Evolutionary conservation across 2,797 vertebrate genomes (phyloP).

Genomic region (Lerista edwardsae): DNA sequence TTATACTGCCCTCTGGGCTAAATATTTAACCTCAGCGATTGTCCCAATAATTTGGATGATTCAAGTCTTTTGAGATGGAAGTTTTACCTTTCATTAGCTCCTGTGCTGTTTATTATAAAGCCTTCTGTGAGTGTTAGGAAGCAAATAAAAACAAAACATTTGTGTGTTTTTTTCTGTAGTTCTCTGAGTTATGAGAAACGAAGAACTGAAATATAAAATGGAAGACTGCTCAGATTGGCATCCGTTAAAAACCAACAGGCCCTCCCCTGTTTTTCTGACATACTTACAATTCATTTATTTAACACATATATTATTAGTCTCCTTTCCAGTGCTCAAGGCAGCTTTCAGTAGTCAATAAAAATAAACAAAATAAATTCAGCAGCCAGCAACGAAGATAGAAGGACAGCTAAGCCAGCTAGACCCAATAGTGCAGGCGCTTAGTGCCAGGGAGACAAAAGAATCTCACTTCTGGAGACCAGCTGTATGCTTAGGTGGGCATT

Average conservation of each 20-base stretch:
- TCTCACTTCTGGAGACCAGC: too few relatives aligned
- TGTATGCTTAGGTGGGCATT: too few relatives aligned
- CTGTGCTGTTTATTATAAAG: slow-evolving; percentile 67
- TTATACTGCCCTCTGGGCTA: slow-evolving; percentile 74
- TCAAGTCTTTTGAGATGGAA: slow-evolving; percentile 71
- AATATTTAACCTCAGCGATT: slow-evolving; percentile 75
- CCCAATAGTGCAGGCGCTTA: too few relatives aligned
- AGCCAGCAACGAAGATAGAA: too few relatives aligned
- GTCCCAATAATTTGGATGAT: slow-evolving; percentile 74
- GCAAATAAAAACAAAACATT: slow-evolving; percentile 53
- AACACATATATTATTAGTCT: background rate
- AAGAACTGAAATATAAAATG: slow-evolving; percentile 38
- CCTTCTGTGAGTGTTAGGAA: slow-evolving; percentile 59
- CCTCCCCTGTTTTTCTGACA: background rate
- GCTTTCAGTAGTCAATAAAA: too few relatives aligned
- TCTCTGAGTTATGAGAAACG: slow-evolving; percentile 50
- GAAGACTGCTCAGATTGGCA: background rate
- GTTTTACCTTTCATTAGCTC: slow-evolving; percentile 74
- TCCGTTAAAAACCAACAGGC: background rate
- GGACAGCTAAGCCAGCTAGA: too few relatives aligned
- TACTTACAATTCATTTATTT: background rate
- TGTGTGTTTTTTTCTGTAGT: slow-evolving; percentile 32
- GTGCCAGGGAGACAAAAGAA: too few relatives aligned
- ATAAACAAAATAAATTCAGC: too few relatives aligned
- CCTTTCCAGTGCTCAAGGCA: background rate